Conservation (phyloP, 2,113 vertebrate genomes). For the Ictidomys tridecemlineatus region DNA sequence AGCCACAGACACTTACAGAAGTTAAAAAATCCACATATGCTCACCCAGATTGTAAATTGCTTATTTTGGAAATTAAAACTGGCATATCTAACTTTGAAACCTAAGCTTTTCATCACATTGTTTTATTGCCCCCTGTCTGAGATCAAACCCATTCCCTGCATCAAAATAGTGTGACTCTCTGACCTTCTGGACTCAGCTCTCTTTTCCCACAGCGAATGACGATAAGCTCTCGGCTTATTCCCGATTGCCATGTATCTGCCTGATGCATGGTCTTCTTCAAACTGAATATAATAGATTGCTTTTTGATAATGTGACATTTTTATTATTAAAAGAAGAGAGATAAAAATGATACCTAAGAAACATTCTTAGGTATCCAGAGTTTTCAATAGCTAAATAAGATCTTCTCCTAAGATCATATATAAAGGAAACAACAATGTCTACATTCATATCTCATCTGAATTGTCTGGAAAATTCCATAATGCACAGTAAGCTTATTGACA, state of each 20-base stretch:
- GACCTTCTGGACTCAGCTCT: background rate
- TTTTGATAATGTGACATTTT: slow-evolving; percentile 49
- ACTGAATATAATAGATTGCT: background rate
- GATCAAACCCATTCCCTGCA: background rate
- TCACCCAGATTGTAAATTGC: background rate
- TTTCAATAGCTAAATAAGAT: slow-evolving; percentile 4
- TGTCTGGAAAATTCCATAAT: slow-evolving; percentile 27
- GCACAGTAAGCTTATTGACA: background rate
- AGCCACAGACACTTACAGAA: background rate
- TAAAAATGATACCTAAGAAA: slow-evolving; percentile 2
- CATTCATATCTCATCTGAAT: background rate
- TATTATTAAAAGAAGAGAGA: background rate
- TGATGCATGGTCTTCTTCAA: background rate
- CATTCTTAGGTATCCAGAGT: background rate
- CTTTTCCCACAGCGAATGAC: background rate
- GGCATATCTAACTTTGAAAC: background rate
- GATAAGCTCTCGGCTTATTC: background rate
- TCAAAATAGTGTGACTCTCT: background rate
- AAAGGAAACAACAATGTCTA: slow-evolving; percentile 29
- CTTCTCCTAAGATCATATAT: background rate
- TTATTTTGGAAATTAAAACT: background rate
- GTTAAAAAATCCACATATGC: background rate
- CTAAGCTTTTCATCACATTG: background rate
- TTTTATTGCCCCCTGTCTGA: background rate
- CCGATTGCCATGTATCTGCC: background rate